Evolutionary conservation across 2,888 invertebrate species (phyloP), one percentile per base, ranked within the genome.

Genomic region (Hoplodrina ambigua): DNA sequence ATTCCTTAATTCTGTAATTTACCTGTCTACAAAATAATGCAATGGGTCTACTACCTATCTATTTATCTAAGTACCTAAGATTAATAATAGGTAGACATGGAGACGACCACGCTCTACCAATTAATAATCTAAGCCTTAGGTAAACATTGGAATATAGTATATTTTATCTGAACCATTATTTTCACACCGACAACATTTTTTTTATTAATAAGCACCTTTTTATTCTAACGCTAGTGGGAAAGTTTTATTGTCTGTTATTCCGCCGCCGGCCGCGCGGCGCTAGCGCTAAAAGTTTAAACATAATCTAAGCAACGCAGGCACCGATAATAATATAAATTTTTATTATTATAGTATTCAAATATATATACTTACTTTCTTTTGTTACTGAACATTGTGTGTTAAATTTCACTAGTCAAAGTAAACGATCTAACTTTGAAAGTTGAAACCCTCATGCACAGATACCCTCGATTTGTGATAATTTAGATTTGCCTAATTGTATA

Each of bases 401-500:
- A 81, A 54, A 72, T 66, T 74, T 71, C 75, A 80, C 80, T 84
- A 85, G 81, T 75, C 82, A 82, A 75, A 75, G 41, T 53, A 60
- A 72, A 71, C 65, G 54, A 78, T 52, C 54, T 53, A 54, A 69
- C 56, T 68, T 59, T 57, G 57, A 70, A 73, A 46, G 59, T 64
- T 65, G 37, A 74, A 70, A 50, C 46, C 71, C 37, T 63, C 59
- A 64, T 71, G 61, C 75, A 78, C 67, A 78, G 67, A 60, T 62
- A 69, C 71, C 71, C 72, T 81, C 69, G 63, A 75, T 79, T 84
- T 85, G 85, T 85, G 86, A 85, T 85, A 84, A 78, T 75, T 68
- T 80, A 79, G 70, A 77, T 72, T 78, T 84, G 69, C 74, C 71
- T 83, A 82, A 84, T 83, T 86, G 85, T 85, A 85, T 84, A 84